Evolutionary conservation across 2,888 invertebrate genomes (phyloP).

Genomic region (Caenorhabditis sinica): DNA sequence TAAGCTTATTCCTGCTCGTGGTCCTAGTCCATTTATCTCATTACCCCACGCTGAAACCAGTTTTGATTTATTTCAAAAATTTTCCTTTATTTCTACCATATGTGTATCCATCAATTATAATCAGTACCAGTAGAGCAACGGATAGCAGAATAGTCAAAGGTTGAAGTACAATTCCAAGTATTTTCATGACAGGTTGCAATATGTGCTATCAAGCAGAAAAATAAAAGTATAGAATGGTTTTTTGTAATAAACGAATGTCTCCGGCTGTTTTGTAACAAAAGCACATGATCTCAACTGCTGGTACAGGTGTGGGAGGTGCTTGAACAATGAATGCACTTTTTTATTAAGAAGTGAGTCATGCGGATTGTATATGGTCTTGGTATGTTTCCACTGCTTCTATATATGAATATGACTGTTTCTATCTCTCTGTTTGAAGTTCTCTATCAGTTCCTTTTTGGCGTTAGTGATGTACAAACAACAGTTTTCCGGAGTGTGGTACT

Average conservation of each 20-base stretch:
- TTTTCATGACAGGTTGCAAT: not conserved
- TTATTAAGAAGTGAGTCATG: slow-evolving; percentile 55
- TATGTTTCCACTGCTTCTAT: slow-evolving; percentile 46
- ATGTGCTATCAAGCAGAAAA: not conserved
- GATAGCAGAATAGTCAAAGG: slow-evolving; percentile 11
- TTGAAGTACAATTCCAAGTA: slow-evolving; percentile 19
- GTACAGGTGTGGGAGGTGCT: slow-evolving; percentile 44
- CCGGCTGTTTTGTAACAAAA: slow-evolving; percentile 16
- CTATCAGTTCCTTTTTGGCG: slow-evolving; percentile 7
- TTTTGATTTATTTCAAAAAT: not conserved
- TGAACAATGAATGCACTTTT: slow-evolving; percentile 56
- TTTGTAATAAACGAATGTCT: slow-evolving; percentile 17
- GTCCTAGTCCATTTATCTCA: not conserved
- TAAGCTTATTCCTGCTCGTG: not conserved
- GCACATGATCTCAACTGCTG: not conserved
- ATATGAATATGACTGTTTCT: slow-evolving; percentile 23
- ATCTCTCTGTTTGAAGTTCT: slow-evolving; percentile 14
- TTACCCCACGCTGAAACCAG: slow-evolving; percentile 41
- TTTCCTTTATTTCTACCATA: slow-evolving; percentile 29
- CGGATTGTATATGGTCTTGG: slow-evolving; percentile 39
- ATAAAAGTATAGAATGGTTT: not conserved
- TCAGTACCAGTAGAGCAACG: slow-evolving; percentile 6
- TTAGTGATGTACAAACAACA: slow-evolving; percentile 19
- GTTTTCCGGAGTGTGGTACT: not conserved
- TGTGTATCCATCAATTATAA: slow-evolving; percentile 35